Evolutionary conservation across 2,113 vertebrate species (phyloP), one percentile per base, ranked within the genome.

Genomic region (Dunckerocampus dactyliophorus): DNA sequence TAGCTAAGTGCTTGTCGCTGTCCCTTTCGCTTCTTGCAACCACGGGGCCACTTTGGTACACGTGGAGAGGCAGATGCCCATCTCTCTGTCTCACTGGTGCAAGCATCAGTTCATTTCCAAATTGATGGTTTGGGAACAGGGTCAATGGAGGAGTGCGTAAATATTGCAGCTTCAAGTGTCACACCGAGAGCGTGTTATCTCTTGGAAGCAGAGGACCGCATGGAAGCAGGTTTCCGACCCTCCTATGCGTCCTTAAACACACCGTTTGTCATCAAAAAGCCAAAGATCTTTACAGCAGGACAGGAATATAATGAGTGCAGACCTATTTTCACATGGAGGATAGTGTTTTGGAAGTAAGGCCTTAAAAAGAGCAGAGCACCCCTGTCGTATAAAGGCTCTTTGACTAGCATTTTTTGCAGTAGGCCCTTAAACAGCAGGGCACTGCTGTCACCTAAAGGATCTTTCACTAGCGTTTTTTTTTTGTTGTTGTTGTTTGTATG

Each of bases 1-100:
- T 58, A 34, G 82, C 79, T 85, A 88, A 88, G 85, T 86, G 83
- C 83, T 82, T 80, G 83, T 81, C 67, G 56, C 82, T 80, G 78
- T 85, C 84, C 77, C 72, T 82, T 86, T 72, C 73, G 82, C 62
- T 83, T 79, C 56, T 62, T 43, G 39, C 69, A 10, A 13, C 31
- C 17, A 19, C 31, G 31, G 52, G 31, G 52, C 31, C n/a, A 11
- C 31, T 37, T 34, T n/a, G 52, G 31, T 69, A 77, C 73, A 60
- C 64, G 22, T 20, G n/a, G 72, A 84, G 69, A 63, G 64, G 70
- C 79, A 77, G 74, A 73, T 80, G 76, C 74, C 77, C 69, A 71
- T 74, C 9, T 74, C 9, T 3, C 65, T 20, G 67, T 56, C 34
- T 61, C 39, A 14, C 12, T 43, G 12, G 1, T 43, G 39, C 39